Evolutionary conservation across 1,140 invertebrate species (phyloP).

Genomic region (Latrodectus geometricus): DNA sequence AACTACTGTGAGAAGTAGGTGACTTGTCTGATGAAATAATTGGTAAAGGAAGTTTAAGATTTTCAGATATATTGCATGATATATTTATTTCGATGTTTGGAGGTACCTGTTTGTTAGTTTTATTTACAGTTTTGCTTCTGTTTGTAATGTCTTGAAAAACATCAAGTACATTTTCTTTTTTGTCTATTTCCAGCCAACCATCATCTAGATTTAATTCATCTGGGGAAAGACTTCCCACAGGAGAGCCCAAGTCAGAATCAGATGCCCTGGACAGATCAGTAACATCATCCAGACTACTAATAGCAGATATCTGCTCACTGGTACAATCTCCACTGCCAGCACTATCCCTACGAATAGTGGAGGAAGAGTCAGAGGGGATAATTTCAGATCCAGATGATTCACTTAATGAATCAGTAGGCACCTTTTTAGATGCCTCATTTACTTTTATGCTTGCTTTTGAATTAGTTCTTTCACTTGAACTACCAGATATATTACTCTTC

Average conservation of each 20-base stretch:
- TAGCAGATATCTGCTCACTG: conserved; percentile 58
- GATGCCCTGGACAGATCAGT: conserved; percentile 17
- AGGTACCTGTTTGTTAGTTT: conserved; percentile 18
- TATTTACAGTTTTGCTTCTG: conserved; percentile 15
- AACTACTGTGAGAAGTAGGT: conserved; percentile 33
- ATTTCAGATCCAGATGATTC: conserved; percentile 57
- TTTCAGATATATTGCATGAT: neutral
- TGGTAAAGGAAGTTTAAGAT: neutral
- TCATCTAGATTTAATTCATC: conserved; percentile 47
- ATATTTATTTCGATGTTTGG: conserved; percentile 39
- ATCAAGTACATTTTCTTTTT: conserved; percentile 30
- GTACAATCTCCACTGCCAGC: conserved; percentile 51
- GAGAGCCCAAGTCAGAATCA: conserved; percentile 53
- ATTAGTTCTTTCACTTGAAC: conserved; percentile 43
- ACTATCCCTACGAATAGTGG: conserved; percentile 42
- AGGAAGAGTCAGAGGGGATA: conserved; percentile 56
- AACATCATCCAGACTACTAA: conserved; percentile 55
- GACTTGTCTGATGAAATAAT: conserved; percentile 19
- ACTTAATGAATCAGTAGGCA: conserved; percentile 30
- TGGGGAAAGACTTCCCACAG: conserved; percentile 43
- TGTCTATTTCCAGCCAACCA: conserved; percentile 32
- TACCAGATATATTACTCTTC: conserved; percentile 33
- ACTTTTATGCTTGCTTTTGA: conserved; percentile 45
- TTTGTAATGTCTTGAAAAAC: conserved; percentile 56
- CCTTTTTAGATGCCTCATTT: neutral